A percentile compares a stretch with the other conserved stretches of the same genome.
Conservation (phyloP, 2,113 vertebrate species). For the Trinectes maculatus region DNA sequence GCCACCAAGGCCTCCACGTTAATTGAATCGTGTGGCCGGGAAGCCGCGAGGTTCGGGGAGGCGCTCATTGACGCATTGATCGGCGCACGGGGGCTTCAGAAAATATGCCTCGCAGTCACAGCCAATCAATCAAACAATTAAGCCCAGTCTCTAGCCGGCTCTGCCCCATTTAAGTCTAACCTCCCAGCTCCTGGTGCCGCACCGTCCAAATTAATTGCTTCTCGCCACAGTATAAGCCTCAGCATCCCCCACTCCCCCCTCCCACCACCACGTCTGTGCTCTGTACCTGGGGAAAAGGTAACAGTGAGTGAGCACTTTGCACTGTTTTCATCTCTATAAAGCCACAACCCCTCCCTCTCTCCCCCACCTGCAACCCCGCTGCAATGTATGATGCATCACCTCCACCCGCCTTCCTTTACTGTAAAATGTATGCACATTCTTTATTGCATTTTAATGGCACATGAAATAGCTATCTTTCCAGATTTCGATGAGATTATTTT, state of each 20-base stretch:
- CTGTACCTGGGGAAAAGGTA: constrained; percentile 39
- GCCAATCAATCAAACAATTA: constrained; percentile 85
- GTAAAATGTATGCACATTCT: constrained; percentile 8
- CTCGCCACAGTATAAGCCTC: constrained; percentile 49
- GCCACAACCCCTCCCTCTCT: constrained; percentile 26
- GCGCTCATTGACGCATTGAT: constrained; percentile 79
- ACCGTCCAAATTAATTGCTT: constrained; percentile 75
- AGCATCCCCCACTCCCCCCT: too few species aligned
- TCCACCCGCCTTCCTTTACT: constrained; percentile 12
- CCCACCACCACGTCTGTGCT: constrained; percentile 17
- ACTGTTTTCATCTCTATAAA: constrained; percentile 29
- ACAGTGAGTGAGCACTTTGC: constrained; percentile 49
- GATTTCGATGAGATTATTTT: constrained; percentile 1
- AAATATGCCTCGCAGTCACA: constrained; percentile 72
- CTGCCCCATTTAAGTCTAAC: constrained; percentile 74
- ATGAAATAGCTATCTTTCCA: constrained; percentile 15
- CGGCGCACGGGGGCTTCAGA: constrained; percentile 67
- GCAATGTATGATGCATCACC: constrained; percentile 2
- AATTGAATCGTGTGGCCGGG: constrained; percentile 75
- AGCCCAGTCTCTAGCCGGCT: constrained; percentile 62
- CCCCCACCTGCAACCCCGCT: too few species aligned
- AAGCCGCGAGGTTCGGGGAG: constrained; percentile 71
- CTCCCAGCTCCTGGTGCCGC: constrained; percentile 45
- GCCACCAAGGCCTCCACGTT: constrained; percentile 64
- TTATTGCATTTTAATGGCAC: constrained; percentile 16